Evolutionary conservation across 1,140 invertebrate genomes (phyloP).

Genomic region (Temnothorax longispinosus): DNA sequence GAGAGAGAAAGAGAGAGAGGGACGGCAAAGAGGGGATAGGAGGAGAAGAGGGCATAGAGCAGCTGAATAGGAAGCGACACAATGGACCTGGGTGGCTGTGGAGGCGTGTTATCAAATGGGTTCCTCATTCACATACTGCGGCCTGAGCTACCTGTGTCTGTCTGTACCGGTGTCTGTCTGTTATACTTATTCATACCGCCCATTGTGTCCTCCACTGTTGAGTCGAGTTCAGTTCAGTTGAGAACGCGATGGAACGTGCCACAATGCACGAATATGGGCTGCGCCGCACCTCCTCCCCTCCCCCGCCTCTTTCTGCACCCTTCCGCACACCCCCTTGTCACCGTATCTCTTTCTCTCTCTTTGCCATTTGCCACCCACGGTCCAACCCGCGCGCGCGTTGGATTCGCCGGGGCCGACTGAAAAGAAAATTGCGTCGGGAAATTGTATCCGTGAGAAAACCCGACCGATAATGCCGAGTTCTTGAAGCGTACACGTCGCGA

Average conservation of each 20-base stretch:
- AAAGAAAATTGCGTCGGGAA: slow-evolving; percentile 83
- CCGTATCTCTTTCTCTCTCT: slow-evolving; percentile 61
- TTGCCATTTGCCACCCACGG: slow-evolving; percentile 76
- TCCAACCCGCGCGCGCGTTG: slow-evolving; percentile 65
- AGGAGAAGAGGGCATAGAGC: slow-evolving; percentile 82
- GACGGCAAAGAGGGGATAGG: slow-evolving; percentile 66
- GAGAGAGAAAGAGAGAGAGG: slow-evolving; percentile 63
- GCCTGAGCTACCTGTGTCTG: slow-evolving; percentile 85
- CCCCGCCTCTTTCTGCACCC: slow-evolving; percentile 48
- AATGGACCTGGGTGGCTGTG: slow-evolving; percentile 85
- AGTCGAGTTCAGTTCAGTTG: slow-evolving; percentile 86
- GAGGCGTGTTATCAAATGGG: slow-evolving; percentile 86
- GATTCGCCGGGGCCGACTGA: slow-evolving; percentile 75
- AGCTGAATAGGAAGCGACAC: slow-evolving; percentile 86
- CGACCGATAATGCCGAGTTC: slow-evolving; percentile 74
- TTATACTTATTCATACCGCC: slow-evolving; percentile 86
- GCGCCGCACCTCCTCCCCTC: slow-evolving; percentile 69
- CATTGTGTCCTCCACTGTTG: slow-evolving; percentile 83
- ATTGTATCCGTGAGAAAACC: slow-evolving; percentile 80
- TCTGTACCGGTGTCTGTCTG: slow-evolving; percentile 86
- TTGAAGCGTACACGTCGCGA: slow-evolving; percentile 46
- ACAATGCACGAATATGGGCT: slow-evolving; percentile 85
- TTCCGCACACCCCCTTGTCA: slow-evolving; percentile 46
- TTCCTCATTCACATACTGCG: slow-evolving; percentile 86
- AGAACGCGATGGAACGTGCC: slow-evolving; percentile 86